These are phyloP conservation scores for Pseudochaenichthys georgianus DNA, from an alignment of 2,797 vertebrate species.

Conservation along the genomic window DNA sequence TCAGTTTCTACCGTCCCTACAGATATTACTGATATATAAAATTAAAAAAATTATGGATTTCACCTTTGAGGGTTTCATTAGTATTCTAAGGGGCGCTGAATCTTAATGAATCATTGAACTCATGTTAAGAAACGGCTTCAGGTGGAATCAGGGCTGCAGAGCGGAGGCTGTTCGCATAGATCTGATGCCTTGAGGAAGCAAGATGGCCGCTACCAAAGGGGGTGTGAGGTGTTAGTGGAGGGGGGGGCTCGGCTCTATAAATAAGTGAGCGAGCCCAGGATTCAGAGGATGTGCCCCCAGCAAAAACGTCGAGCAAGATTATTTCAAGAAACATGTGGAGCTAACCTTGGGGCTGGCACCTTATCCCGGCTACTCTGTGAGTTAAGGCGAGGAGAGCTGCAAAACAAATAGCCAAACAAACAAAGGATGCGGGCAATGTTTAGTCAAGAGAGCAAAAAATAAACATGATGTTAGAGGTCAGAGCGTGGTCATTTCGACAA, in stretches of 20 bases:
- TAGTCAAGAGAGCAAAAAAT: slow-evolving; percentile 66
- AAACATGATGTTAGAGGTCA: slow-evolving; percentile 85
- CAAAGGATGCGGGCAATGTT: slow-evolving; percentile 88
- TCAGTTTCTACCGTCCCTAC: slow-evolving; percentile 2
- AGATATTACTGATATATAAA: slow-evolving; percentile 47
- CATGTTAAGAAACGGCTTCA: slow-evolving; percentile 56
- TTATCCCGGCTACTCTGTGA: slow-evolving; percentile 98
- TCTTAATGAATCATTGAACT: slow-evolving; percentile 53
- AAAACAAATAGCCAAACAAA: slow-evolving; percentile 97
- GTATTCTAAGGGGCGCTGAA: slow-evolving; percentile 30
- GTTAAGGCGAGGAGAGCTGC: slow-evolving; percentile 99
- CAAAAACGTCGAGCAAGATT: slow-evolving; percentile 86
- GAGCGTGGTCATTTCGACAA: slow-evolving; percentile 86
- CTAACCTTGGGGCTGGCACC: slow-evolving; percentile 99
- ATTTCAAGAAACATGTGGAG: slow-evolving; percentile 93
- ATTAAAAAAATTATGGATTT: slow-evolving; percentile 67
- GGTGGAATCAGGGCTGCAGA: slow-evolving; percentile 58
- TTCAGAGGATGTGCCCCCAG: slow-evolving; percentile 84
- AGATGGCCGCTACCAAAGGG: slow-evolving; percentile 46
- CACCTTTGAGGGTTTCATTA: slow-evolving; percentile 50
- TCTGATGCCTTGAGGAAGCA: slow-evolving; percentile 47
- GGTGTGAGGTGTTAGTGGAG: slow-evolving; percentile 55
- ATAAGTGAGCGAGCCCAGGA: slow-evolving; percentile 78
- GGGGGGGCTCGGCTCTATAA: slow-evolving; percentile 72
- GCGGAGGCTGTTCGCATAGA: slow-evolving; percentile 68